Base-by-base conservation (phyloP, 2,797 vertebrate species). In the Rhinatrema bivittatum region DNA sequence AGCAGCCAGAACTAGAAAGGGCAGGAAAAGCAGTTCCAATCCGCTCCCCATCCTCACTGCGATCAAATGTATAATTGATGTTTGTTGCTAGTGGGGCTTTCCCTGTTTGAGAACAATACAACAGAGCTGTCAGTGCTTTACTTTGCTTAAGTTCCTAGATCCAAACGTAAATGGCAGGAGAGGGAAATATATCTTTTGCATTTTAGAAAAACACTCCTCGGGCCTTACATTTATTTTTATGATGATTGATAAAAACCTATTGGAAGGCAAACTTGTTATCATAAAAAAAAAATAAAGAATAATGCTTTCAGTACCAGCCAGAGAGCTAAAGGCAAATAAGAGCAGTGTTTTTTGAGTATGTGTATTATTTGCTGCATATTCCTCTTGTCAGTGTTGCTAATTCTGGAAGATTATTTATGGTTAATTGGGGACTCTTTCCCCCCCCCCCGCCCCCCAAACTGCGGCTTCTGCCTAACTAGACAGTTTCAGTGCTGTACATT, bases 241-340 rank as follows among this genome's bases (percentile, higher is more conserved):
- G 16, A 21, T 48, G 29, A 59, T 29, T 26, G 42, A 59, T 12
- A n/a, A n/a, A 7, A 18, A 46, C 36, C n/a, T 57, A 48, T 32
- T 52, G 39, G 28, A 42, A 9, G 33, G 12, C 10, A 57, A 64
- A 62, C 33, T 28, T 40, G 46, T 45, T 46, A 59, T 6, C 5
- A 39, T 33, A 18, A 9, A 39, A 25, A 50, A 40, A 18, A 9
- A 39, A 25, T 50, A 40, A 55, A 25, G 7, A 56, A 37, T 42
- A 32, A 31, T 32, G 16, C n/a, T 46, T 43, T 31, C 34, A 13
- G 28, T 44, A 44, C 18, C 8, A 40, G 32, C 30, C 12, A 38
- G 30, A 42, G 43, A 43, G 46, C 5, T 45, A 20, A 25, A 6
- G 14, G 7, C 7, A 30, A 46, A 43, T 53, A 40, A 10, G 36